These are phyloP conservation scores for Perca flavescens DNA, from an alignment of 2,113 vertebrate genomes.

Conservation along the genomic window DNA sequence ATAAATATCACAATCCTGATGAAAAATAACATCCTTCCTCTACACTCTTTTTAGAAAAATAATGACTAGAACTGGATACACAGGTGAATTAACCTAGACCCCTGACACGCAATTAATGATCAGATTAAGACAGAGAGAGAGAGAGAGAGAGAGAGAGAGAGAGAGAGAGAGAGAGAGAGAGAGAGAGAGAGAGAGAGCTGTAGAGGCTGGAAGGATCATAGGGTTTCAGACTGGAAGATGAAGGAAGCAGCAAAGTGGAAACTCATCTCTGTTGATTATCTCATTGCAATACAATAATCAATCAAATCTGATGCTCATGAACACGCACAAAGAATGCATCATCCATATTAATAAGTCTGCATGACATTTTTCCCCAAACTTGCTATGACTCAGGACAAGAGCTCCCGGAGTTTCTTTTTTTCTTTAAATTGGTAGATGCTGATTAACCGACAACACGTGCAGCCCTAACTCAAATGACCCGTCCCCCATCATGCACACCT, in stretches of 20 bases:
- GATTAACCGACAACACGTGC: not conserved
- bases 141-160: not conserved
- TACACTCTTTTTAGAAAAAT: not conserved
- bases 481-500: too few species aligned
- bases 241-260: conserved; percentile 42
- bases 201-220: conserved; percentile 7
- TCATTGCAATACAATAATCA: conserved; percentile 24
- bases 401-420: not conserved
- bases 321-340: conserved; percentile 17
- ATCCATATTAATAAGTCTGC: not conserved
- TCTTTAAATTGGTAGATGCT: too few species aligned
- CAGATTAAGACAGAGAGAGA: conserved; percentile 37
- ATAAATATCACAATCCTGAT: not conserved
- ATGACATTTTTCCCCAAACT: conserved; percentile 30
- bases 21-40: conserved; percentile 4
- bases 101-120: conserved; percentile 28
- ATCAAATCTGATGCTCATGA: conserved; percentile 28
- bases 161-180: not conserved
- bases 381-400: not conserved
- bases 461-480: not conserved
- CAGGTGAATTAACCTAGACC: conserved; percentile 17
- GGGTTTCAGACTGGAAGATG: conserved; percentile 4
- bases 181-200: not conserved
- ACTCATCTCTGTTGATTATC: conserved; percentile 45
- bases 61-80: conserved; percentile 12